Evolutionary conservation across 2,797 vertebrate genomes (phyloP), one percentile per base, ranked within the genome.

Genomic region (Zenarchopterus dispar): DNA sequence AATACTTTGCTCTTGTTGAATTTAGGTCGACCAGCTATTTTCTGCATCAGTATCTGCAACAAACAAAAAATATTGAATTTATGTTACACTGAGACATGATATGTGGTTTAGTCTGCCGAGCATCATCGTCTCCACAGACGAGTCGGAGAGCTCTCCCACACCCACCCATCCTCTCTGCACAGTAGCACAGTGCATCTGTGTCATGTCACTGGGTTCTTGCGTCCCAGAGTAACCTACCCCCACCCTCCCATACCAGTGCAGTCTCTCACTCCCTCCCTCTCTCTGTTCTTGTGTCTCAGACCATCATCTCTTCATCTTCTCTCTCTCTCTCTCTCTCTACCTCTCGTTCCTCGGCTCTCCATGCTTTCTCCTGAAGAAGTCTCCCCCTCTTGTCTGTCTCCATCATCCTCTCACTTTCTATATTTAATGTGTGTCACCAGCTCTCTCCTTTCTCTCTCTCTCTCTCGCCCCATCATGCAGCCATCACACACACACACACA

Each of bases 161-260:
- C 78, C 80, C 60, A 42, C 57, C 73, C 75, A 68, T 68, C 75
- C 81, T 64, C 69, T 57, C 42, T 73, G 72, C 78, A 78, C 85
- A 75, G 78, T 81, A 80, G 86, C 84, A 78, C 66, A 58, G 67
- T 91, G 89, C 85, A 90, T 92, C 91, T 93, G 89, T 91, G 91
- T 92, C 90, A 91, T 91, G 92, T 92, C 92, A 92, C 76, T 71
- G 84, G 76, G 91, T 92, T 92, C 81, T 88, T 54, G 68, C 53
- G 83, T 91, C 90, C 93, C 67, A 28, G 73, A 81, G 84, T 93
- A 90, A 91, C 67, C 44, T 23, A 49, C 52, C 36, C 33, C 44
- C 73, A 22, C 70, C 78, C 77, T 49, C 77, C 64, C 56, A 42
- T 60, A 54, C 66, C 60, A 47, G 23, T 26, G 62, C 45, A 53